Percentiles rank a stretch among this genome's conserved stretches.
Evolutionary conservation across 2,888 invertebrate species (phyloP).

Genomic region (Sphinx pinastri): DNA sequence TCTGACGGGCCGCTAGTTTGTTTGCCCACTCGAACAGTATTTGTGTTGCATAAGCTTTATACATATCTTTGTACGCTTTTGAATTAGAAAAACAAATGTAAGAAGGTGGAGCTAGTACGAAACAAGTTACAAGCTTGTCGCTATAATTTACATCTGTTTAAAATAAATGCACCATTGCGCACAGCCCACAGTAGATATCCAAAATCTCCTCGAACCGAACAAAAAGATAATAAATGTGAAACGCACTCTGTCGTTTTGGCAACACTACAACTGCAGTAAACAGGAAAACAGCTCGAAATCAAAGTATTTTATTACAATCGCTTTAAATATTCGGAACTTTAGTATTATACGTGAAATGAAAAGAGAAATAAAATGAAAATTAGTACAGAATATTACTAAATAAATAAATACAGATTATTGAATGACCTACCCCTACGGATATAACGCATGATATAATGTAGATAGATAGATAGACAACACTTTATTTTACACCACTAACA

Average conservation of each 20-base stretch:
- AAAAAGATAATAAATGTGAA: constrained; percentile 17
- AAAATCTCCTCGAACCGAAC: background rate
- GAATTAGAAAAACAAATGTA: too few species aligned
- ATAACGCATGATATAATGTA: too few species aligned
- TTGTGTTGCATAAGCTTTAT: background rate
- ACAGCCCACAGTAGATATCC: background rate
- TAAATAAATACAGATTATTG: too few species aligned
- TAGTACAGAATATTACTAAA: too few species aligned
- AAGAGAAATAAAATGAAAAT: background rate
- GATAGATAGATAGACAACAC: too few species aligned
- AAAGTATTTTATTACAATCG: constrained; percentile 5
- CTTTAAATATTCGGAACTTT: background rate
- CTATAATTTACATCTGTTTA: background rate
- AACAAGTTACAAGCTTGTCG: too few species aligned
- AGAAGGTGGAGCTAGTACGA: too few species aligned
- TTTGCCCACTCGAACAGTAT: background rate
- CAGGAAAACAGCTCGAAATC: constrained; percentile 14
- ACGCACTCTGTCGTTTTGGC: constrained; percentile 20
- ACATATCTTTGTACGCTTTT: background rate
- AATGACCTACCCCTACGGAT: too few species aligned
- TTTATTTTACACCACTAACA: too few species aligned
- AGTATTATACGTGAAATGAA: background rate
- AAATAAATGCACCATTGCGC: background rate
- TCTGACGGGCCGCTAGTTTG: too few species aligned
- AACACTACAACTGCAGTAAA: constrained; percentile 19